Conservation (phyloP, 2,797 vertebrate genomes). For the Myotis daubentonii region DNA sequence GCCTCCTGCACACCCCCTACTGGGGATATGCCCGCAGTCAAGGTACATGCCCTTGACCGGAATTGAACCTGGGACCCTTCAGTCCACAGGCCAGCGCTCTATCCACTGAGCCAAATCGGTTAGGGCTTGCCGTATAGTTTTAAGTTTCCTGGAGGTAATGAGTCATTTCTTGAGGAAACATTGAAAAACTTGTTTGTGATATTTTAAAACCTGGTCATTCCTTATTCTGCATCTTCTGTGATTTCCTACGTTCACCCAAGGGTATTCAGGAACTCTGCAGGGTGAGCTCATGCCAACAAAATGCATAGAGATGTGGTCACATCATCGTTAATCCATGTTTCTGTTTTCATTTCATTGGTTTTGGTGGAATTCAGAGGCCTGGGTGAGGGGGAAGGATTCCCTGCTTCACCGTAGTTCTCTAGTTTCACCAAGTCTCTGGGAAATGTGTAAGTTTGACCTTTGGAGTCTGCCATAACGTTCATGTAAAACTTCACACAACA, state of each 20-base stretch:
- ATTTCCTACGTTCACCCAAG: background rate
- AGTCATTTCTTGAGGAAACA: slow-evolving; percentile 19
- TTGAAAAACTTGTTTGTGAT: slow-evolving; percentile 11
- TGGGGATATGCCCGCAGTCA: too few species aligned
- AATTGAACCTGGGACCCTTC: too few species aligned
- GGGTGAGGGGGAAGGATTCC: background rate
- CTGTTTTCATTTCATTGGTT: background rate
- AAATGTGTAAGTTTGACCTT: background rate
- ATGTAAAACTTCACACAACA: background rate
- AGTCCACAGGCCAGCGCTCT: too few species aligned
- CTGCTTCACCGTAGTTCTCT: background rate
- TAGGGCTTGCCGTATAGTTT: too few species aligned
- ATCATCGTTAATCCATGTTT: background rate
- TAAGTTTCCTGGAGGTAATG: background rate
- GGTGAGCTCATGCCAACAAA: background rate
- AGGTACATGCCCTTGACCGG: too few species aligned
- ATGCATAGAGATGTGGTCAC: background rate
- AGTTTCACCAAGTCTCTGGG: background rate
- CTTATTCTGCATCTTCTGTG: background rate
- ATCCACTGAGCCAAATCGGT: too few species aligned
- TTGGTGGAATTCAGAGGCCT: background rate
- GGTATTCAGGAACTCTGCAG: background rate
- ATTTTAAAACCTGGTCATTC: background rate
- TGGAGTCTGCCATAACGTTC: background rate
- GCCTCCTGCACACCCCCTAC: too few species aligned